These are phyloP conservation scores for Scytalopus superciliaris DNA, from an alignment of 2,113 vertebrate species.

Conservation along the genomic window DNA sequence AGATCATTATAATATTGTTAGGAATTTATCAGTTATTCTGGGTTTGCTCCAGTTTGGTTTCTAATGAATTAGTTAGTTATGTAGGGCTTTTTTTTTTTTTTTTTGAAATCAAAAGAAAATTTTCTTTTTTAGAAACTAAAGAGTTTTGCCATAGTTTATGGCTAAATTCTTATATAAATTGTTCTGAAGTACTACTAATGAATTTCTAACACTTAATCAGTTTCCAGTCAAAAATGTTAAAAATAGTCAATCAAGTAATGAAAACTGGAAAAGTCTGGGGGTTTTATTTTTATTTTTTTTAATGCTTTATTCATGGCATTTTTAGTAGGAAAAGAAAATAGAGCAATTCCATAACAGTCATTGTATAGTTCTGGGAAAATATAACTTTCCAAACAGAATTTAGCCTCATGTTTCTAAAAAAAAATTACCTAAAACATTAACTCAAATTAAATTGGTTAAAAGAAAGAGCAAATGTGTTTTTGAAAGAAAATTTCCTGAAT, in stretches of 20 bases:
- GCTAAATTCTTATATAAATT: neutral
- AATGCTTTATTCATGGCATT: neutral
- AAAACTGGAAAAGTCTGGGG: neutral
- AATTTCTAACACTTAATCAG: neutral
- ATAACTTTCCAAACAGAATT: neutral
- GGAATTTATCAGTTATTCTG: neutral
- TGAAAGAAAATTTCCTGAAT: neutral
- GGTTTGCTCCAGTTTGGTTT: neutral
- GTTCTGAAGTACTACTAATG: neutral
- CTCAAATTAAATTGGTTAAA: neutral
- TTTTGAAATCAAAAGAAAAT: rapidly evolving
- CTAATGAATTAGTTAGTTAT: neutral
- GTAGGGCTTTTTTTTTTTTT: neutral
- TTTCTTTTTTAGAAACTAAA: neutral
- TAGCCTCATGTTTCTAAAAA: neutral
- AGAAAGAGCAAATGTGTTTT: neutral
- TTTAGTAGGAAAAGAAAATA: neutral
- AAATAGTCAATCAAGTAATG: neutral
- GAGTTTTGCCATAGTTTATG: neutral
- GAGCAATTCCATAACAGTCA: neutral
- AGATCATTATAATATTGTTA: neutral
- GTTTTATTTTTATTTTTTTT: neutral
- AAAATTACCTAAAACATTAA: neutral
- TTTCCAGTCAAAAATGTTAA: neutral
- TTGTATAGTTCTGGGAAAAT: neutral